phyloP scores from a whole-genome alignment of 1,140 invertebrate species.

The Euura lappo region DNA sequence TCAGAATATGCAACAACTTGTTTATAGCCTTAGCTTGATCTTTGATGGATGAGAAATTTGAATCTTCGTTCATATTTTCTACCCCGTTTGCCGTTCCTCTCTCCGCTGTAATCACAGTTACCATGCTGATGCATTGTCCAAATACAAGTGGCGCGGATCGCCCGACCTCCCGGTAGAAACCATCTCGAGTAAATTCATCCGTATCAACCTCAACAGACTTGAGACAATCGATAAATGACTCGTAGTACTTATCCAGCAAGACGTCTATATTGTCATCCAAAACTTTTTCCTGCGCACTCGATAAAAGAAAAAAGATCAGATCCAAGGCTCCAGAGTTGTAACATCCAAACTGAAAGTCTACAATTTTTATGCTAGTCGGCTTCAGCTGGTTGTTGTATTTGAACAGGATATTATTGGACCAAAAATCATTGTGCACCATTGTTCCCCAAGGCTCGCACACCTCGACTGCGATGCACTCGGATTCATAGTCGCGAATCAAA shows the following conservation, averaged over 20 bases:
- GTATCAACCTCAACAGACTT: conserved; percentile 38
- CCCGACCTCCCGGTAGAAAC: conserved; percentile 44
- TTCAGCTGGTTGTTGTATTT: conserved; percentile 49
- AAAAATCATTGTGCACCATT: conserved; percentile 67
- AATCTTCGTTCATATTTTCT: conserved; percentile 36
- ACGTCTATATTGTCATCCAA: conserved; percentile 61
- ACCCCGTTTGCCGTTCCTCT: conserved; percentile 39
- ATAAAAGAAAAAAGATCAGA: conserved; percentile 68
- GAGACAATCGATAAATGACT: conserved; percentile 57
- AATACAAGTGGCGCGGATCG: conserved; percentile 45
- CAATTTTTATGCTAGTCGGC: conserved; percentile 63
- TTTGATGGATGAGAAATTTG: conserved; percentile 37
- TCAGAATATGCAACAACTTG: conserved; percentile 45
- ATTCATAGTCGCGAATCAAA: conserved; percentile 28
- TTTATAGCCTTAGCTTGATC: conserved; percentile 43
- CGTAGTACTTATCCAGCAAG: conserved; percentile 62
- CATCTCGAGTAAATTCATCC: conserved; percentile 35
- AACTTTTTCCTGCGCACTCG: conserved; percentile 60
- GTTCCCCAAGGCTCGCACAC: conserved; percentile 57
- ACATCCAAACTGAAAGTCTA: conserved; percentile 67
- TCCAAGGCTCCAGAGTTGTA: conserved; percentile 65
- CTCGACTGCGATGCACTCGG: conserved; percentile 16
- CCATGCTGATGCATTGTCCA: conserved; percentile 54
- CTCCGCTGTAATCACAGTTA: conserved; percentile 53
- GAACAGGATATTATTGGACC: conserved; percentile 71